phyloP scores from a whole-genome alignment of 2,797 vertebrate species.

The Diplodus sargus region DNA sequence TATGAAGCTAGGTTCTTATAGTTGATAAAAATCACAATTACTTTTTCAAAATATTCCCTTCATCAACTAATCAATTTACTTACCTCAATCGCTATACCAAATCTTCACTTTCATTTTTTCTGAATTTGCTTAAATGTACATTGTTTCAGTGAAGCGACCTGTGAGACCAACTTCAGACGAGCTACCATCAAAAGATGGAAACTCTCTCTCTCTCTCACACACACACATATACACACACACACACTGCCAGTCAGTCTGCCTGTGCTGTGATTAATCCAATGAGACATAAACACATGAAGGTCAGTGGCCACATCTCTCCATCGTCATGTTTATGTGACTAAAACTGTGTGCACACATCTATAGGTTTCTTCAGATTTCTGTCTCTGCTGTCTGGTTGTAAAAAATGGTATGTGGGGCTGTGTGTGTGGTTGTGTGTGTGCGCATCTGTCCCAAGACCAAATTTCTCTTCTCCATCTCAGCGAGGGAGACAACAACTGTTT shows the following conservation, averaged over 20 bases:
- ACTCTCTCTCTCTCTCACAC: constrained; percentile 1
- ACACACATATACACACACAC: background rate
- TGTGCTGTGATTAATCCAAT: constrained; percentile 62
- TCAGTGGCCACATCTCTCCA: constrained; percentile 54
- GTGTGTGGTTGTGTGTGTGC: constrained; percentile 1
- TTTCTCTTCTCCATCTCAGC: constrained; percentile 20
- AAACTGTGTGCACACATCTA: constrained; percentile 43
- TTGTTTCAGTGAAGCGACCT: background rate
- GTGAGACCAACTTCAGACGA: background rate
- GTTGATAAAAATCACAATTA: background rate
- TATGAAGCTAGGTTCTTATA: background rate
- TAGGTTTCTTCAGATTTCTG: constrained; percentile 41
- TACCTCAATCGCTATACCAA: background rate
- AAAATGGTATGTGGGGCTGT: background rate
- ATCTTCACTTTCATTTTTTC: background rate
- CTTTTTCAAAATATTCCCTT: background rate
- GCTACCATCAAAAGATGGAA: constrained; percentile 12
- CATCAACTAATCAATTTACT: background rate
- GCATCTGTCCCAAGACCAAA: constrained; percentile 2
- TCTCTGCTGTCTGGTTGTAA: constrained; percentile 34
- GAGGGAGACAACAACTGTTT: constrained; percentile 37
- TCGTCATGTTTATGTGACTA: constrained; percentile 42
- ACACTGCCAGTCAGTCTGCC: constrained; percentile 32
- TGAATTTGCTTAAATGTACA: background rate
- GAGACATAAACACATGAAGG: constrained; percentile 65